Evolutionary conservation across 2,888 invertebrate species (phyloP), one percentile per base, ranked within the genome.

Genomic region (Scelioninae gen. 1): DNA sequence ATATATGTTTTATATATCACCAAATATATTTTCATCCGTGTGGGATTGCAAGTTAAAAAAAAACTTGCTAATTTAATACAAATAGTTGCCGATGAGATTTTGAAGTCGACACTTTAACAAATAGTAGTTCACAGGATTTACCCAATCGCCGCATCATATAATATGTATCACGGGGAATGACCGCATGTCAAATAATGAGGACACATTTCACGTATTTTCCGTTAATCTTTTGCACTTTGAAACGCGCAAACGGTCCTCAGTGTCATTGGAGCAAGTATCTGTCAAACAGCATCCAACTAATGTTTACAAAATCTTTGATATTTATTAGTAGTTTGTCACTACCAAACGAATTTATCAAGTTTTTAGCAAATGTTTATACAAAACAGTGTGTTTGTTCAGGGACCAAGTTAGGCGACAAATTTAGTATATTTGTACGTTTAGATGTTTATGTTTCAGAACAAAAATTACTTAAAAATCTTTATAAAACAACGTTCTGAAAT

Each of bases 261-360:
- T n/a, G n/a, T n/a, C n/a, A 58, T 71, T 75, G 68, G n/a, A 45
- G 23, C 47, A 9, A 15, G 23, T 7, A 13, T 34, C 56, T 23
- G 31, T 63, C 63, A 74, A 74, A 74, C 63, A 55, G 23, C 43
- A 2, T 15, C 43, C 15, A 13, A 53, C 78, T 43, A 55, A 40
- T 62, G 58, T 79, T 71, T 53, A 66, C 71, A 65, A 43, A 79
- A 65, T 79, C 65, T 71, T 65, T 34, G 43, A 65, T 79, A 72
- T 79, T 79, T 71, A 65, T 71, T n/a, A 40, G 32, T 15, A 9
- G 55, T 31, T 69, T 63, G 47, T 56, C 65, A 43, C 16, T 58
- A 43, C 45, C 56, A 63, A 69, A 45, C 55, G 69, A 49, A 51
- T 58, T 71, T 65, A 47, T 40, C 31, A 47, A 65, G 56, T 34